A percentile compares a stretch with the other conserved stretches of the same genome.
Evolutionary conservation across 2,888 invertebrate species (phyloP).

Genomic region (Rhamnusium bicolor): DNA sequence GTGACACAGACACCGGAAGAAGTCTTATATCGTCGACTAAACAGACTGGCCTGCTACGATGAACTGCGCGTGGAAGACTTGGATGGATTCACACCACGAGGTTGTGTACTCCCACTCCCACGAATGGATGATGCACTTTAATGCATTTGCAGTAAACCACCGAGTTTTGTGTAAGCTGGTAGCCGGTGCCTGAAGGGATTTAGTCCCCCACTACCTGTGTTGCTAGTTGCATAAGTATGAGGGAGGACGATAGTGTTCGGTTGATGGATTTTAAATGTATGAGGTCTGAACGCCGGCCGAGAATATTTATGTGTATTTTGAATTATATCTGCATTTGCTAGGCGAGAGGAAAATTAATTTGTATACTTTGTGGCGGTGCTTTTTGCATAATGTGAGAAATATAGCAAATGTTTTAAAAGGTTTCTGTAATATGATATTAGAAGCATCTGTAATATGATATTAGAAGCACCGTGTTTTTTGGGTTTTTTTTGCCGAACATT

Average conservation of each 20-base stretch:
- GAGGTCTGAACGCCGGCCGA: neutral
- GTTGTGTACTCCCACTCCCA: conserved; percentile 53
- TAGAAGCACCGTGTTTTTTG: too few relatives aligned
- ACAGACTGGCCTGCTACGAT: conserved; percentile 18
- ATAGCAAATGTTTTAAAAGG: too few relatives aligned
- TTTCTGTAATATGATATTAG: too few relatives aligned
- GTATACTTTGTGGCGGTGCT: too few relatives aligned
- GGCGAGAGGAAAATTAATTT: neutral
- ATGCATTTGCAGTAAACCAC: conserved; percentile 55
- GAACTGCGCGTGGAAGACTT: conserved; percentile 39
- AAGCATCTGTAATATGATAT: neutral
- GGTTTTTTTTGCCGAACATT: too few relatives aligned
- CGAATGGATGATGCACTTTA: conserved; percentile 51
- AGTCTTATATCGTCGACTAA: conserved; percentile 18
- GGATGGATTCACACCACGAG: conserved; percentile 35
- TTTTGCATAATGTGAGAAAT: too few relatives aligned
- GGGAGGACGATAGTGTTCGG: neutral
- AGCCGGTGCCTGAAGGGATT: conserved; percentile 38
- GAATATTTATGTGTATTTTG: neutral
- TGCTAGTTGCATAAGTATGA: conserved; percentile 11
- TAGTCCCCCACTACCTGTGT: conserved; percentile 27
- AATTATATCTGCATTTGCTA: neutral
- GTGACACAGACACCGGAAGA: conserved; percentile 32
- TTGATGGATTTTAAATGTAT: conserved; percentile 15
- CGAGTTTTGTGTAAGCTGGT: conserved; percentile 55